These are phyloP conservation scores for Bovichtus diacanthus DNA, from an alignment of 2,797 vertebrate species.

Conservation along the genomic window DNA sequence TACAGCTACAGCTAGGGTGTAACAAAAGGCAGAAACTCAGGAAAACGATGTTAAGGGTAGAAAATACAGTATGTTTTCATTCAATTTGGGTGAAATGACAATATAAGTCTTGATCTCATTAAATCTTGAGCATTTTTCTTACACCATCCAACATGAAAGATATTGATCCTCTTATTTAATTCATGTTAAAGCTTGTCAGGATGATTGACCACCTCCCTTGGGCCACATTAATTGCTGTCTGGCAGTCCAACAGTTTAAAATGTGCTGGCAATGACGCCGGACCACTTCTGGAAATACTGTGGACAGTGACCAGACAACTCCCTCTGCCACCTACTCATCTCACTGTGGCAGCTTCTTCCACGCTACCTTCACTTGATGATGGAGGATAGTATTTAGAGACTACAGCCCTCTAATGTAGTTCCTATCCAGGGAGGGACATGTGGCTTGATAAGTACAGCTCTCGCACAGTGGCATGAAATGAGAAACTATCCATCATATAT, in stretches of 20 bases:
- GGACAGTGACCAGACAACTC: slow-evolving; percentile 19
- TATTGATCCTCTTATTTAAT: slow-evolving; percentile 55
- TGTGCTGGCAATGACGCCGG: slow-evolving; percentile 10
- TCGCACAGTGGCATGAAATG: slow-evolving; percentile 44
- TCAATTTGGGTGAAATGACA: background rate
- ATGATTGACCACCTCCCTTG: slow-evolving; percentile 51
- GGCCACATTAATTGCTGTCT: slow-evolving; percentile 44
- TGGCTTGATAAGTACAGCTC: slow-evolving; percentile 49
- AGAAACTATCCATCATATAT: slow-evolving; percentile 69
- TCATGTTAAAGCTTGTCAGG: slow-evolving; percentile 49
- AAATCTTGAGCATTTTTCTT: slow-evolving; percentile 1
- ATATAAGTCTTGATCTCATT: slow-evolving; percentile 22
- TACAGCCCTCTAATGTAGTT: slow-evolving; percentile 34
- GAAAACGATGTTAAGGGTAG: background rate
- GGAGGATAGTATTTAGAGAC: slow-evolving; percentile 55
- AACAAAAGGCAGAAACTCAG: background rate
- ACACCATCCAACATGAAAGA: slow-evolving; percentile 6
- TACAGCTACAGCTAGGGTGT: background rate
- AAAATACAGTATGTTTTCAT: background rate
- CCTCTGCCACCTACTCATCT: slow-evolving; percentile 6
- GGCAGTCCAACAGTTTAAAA: background rate
- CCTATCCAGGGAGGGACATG: slow-evolving; percentile 34
- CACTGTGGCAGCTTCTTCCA: slow-evolving; percentile 11
- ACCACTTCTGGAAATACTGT: slow-evolving; percentile 27
- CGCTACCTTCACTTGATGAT: slow-evolving; percentile 34